Conservation (phyloP, 92 coral and sea anemone genomes). For the Siderastrea siderea region DNA sequence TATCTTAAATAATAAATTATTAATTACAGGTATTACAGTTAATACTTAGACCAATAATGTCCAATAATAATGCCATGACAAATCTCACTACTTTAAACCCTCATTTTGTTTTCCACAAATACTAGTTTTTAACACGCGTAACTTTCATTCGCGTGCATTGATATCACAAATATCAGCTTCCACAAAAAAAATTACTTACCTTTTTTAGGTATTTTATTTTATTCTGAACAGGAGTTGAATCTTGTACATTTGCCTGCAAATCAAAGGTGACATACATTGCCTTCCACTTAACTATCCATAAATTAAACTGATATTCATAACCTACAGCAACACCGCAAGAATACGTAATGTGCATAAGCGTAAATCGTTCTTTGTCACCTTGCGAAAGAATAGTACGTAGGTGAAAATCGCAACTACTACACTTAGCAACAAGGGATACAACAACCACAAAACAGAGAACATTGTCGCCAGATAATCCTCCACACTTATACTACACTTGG, state of each 20-base stretch:
- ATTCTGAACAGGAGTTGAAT: constrained; percentile 39
- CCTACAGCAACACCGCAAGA: no score
- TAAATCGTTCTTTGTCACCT: constrained; percentile 22
- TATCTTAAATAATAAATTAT: no score
- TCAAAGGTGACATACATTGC: not conserved
- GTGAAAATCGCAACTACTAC: constrained; percentile 17
- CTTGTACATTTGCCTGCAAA: constrained; percentile 42
- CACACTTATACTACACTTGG: not conserved
- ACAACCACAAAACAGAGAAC: constrained; percentile 40
- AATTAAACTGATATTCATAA: no score
- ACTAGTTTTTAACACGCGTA: no score
- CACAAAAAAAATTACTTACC: constrained; percentile 14
- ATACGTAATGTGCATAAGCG: no score
- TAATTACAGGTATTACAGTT: no score
- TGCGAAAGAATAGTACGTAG: constrained; percentile 29
- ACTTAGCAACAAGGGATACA: constrained; percentile 26
- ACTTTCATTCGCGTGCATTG: no score
- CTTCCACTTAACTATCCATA: not conserved
- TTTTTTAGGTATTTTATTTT: constrained; percentile 56
- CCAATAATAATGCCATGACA: no score
- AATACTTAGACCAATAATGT: no score
- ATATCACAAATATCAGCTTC: not conserved
- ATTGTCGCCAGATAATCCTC: constrained; percentile 4
- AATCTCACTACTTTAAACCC: no score
- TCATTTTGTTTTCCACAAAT: no score